Evolutionary conservation across 1,140 invertebrate species (phyloP).

Genomic region (Hycleus cichorii): DNA sequence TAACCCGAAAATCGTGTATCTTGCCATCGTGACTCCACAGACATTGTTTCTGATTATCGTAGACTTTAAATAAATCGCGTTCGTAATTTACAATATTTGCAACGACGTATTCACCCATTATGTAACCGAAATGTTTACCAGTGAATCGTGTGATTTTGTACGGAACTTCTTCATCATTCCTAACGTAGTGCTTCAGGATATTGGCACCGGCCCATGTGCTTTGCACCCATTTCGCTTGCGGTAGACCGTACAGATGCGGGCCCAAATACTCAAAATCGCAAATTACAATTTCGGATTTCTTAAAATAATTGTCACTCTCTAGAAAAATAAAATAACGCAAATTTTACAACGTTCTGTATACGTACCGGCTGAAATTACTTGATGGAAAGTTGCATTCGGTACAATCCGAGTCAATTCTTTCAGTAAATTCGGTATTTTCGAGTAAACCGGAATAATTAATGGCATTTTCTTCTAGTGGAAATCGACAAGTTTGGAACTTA

Average conservation of each 20-base stretch:
- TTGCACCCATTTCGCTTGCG: conserved; percentile 44
- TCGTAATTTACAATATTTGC: conserved; percentile 48
- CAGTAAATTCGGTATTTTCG: conserved; percentile 4
- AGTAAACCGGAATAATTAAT: neutral
- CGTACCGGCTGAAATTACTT: neutral
- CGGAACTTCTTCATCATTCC: conserved; percentile 8
- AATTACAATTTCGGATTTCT: conserved; percentile 34
- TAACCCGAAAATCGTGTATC: conserved; percentile 37
- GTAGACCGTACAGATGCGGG: conserved; percentile 38
- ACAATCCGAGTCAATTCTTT: neutral
- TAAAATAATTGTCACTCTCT: too few relatives aligned
- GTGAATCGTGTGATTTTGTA: conserved; percentile 43
- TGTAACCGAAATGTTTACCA: conserved; percentile 42
- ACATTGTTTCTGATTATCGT: conserved; percentile 38
- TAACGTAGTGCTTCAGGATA: conserved; percentile 16
- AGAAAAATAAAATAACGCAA: too few relatives aligned
- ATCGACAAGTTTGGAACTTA: too few relatives aligned
- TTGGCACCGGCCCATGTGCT: conserved; percentile 47
- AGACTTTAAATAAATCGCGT: conserved; percentile 38
- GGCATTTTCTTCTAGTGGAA: neutral
- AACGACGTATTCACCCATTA: conserved; percentile 52
- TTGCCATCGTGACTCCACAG: conserved; percentile 40
- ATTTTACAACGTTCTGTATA: too few relatives aligned
- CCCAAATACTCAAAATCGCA: conserved; percentile 41
- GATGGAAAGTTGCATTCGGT: conserved; percentile 4